These are phyloP conservation scores for Phrynocephalus vlangalii DNA, from an alignment of 2,797 vertebrate genomes.

Conservation along the genomic window DNA sequence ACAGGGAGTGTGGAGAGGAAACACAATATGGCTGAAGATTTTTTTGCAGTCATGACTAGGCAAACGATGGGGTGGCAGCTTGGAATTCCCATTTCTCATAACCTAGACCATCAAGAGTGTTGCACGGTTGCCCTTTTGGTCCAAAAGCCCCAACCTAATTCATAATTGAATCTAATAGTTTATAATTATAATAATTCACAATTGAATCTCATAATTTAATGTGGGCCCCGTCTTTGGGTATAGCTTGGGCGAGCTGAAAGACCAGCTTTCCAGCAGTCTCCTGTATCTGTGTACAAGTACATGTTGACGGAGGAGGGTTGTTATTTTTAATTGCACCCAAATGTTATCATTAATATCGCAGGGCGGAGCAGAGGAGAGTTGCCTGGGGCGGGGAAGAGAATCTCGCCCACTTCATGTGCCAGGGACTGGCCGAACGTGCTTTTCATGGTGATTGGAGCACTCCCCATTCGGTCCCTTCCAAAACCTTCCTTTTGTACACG, in stretches of 20 bases:
- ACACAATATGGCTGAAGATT: no score
- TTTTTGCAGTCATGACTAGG: no score
- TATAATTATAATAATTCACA: no score
- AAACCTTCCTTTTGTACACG: no score
- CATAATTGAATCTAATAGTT: no score
- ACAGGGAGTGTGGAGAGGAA: no score
- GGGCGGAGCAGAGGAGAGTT: neutral
- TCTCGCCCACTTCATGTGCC: neutral
- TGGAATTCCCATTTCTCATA: neutral
- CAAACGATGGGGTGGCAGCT: no score
- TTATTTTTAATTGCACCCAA: neutral
- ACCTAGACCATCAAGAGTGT: neutral
- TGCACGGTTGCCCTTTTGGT: neutral
- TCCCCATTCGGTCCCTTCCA: no score
- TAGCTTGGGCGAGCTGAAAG: neutral
- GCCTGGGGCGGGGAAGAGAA: neutral
- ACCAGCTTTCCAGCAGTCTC: neutral
- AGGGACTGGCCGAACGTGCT: neutral
- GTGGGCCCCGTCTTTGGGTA: neutral
- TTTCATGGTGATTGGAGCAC: accelerated
- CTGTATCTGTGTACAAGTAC: no score
- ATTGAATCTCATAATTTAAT: no score
- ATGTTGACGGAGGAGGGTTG: no score
- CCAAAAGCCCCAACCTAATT: neutral
- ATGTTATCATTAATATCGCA: neutral